Evolutionary conservation across 2,797 vertebrate genomes (phyloP), one percentile per base, ranked within the genome.

Genomic region (Trachops cirrhosus): DNA sequence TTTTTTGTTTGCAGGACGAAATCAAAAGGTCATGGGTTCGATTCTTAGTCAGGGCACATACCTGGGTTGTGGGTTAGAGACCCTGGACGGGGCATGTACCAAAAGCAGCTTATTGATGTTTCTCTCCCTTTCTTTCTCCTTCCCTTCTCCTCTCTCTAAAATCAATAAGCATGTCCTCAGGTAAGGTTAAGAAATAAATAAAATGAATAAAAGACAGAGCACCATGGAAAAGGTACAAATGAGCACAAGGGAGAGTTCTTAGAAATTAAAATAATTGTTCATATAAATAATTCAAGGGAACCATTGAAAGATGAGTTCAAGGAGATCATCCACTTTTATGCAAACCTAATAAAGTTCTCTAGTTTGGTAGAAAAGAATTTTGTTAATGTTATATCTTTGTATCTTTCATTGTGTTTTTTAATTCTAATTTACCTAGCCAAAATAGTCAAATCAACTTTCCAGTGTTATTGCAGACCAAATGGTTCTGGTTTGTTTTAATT

Each of bases 191-290:
- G 12, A 62, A 62, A 62, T 32, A 57, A 57, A 71, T 88, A 68
- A 90, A 94, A 41, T 67, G 87, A 94, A 48, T 71, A 68, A 95
- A 75, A 75, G 89, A n/a, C 22, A 95, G 71, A 89, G 70, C 32
- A 26, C 29, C 2, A 26, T 32, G 19, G 18, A 44, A 83, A 86
- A 62, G 10, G 68, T 68, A 50, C 24, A 86, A 86, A 46, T 77
- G 44, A 78, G 2, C 78, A 59, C 19, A 78, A 70, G 62, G 16
- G 64, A 71, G 4, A 64, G 41, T 9, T 44, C 37, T 71, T 48
- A 21, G 46, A 84, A 37, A 68, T 79, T 57, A 78, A 64, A 95
- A 78, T 84, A 90, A 64, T 87, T 52, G 19, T 52, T 32, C 41
- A 73, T 32, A 59, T 68, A 89, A 70, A 24, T 68, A 64, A 29